These are phyloP conservation scores for Seladonia tumulorum DNA, from an alignment of 2,888 invertebrate genomes.

Conservation along the genomic window DNA sequence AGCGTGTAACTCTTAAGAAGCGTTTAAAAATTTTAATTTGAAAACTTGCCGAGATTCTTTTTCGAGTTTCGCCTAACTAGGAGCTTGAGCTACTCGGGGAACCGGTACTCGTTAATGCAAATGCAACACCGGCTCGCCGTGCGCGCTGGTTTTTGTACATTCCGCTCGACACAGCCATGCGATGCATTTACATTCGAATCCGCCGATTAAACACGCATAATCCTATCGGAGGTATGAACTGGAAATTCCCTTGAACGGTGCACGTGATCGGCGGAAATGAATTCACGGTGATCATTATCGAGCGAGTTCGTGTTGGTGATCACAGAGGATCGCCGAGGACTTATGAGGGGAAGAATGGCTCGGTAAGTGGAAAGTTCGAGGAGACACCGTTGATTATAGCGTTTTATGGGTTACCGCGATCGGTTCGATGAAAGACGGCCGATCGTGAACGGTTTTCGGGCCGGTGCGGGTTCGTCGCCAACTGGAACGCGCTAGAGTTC, in stretches of 20 bases:
- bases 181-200: conserved; percentile 8
- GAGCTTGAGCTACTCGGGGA: neutral
- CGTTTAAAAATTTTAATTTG: conserved; percentile 2
- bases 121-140: neutral
- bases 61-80: conserved; percentile 5
- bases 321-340: neutral
- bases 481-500: conserved; percentile 9
- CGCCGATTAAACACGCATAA: neutral
- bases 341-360: conserved; percentile 20
- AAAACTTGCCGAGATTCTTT: neutral
- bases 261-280: conserved; percentile 2
- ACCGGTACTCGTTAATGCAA: neutral
- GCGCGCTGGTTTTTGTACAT: neutral
- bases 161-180: neutral
- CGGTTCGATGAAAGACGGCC: conserved; percentile 19
- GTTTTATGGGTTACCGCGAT: conserved; percentile 33
- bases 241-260: conserved; percentile 7
- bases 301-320: conserved; percentile 7
- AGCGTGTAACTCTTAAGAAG: neutral
- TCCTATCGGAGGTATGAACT: neutral
- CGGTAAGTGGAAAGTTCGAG: conserved; percentile 38
- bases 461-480: neutral
- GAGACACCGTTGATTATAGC: conserved; percentile 57
- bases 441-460: conserved; percentile 19
- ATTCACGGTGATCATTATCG: neutral